phyloP scores from a whole-genome alignment of 2,888 invertebrate species.

The Anoplius nigerrimus region DNA sequence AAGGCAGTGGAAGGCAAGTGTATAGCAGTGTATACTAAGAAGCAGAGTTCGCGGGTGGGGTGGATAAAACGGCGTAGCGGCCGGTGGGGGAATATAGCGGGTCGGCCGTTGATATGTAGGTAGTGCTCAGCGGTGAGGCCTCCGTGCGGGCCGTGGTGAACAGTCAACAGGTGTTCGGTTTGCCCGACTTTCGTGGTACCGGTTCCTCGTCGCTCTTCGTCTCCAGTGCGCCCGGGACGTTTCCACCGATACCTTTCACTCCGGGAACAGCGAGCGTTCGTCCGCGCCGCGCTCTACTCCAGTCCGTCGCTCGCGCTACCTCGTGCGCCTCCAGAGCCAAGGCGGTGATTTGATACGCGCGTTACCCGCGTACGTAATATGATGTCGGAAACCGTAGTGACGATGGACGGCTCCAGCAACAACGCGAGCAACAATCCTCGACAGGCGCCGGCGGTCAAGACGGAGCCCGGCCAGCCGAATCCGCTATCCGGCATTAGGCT shows the following conservation, averaged over 20 bases:
- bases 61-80: constrained; percentile 4
- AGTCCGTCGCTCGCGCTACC: background rate
- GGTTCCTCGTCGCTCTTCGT: constrained; percentile 31
- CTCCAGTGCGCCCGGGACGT: constrained; percentile 30
- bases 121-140: constrained; percentile 62
- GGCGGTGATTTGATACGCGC: constrained; percentile 12
- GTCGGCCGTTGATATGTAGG: constrained; percentile 49
- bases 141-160: constrained; percentile 60
- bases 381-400: constrained; percentile 92
- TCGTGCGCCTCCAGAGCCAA: background rate
- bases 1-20: background rate
- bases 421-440: constrained; percentile 73
- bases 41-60: constrained; percentile 5
- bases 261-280: background rate
- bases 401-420: constrained; percentile 81
- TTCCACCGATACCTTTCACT: constrained; percentile 35
- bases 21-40: too few species aligned
- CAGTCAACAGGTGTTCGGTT: constrained; percentile 63
- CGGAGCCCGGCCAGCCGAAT: constrained; percentile 77
- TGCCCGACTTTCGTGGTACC: constrained; percentile 32
- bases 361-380: constrained; percentile 72
- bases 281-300: constrained; percentile 14
- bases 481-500: constrained; percentile 83
- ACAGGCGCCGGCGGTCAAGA: constrained; percentile 74
- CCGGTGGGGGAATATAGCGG: constrained; percentile 54